A percentile compares a stretch with the other conserved stretches of the same genome.
Conservation (phyloP, 2,888 invertebrate genomes). For the Yponomeuta evonymella region DNA sequence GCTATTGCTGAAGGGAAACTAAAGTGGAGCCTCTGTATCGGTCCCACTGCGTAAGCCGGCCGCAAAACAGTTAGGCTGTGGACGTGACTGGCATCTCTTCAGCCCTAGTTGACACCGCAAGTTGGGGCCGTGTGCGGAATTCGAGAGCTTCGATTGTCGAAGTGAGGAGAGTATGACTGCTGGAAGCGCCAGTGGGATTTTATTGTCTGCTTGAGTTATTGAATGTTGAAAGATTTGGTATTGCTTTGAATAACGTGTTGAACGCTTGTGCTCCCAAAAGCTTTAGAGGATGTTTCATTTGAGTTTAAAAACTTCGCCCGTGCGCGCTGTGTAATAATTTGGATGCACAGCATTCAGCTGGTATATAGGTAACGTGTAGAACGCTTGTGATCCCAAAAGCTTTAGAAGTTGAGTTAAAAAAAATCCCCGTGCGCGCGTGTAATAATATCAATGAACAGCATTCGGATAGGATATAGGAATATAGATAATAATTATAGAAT, state of each 20-base stretch:
- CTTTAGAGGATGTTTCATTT: too few species aligned
- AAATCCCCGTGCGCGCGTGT: too few species aligned
- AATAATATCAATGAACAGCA: too few species aligned
- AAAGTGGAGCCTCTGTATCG: not conserved
- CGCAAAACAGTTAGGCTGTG: slow-evolving; percentile 56
- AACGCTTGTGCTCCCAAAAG: too few species aligned
- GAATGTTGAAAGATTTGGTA: not conserved
- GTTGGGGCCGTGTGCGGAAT: slow-evolving; percentile 54
- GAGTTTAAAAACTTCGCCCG: too few species aligned
- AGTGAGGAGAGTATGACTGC: not conserved
- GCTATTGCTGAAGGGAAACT: not conserved
- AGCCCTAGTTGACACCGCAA: slow-evolving; percentile 56
- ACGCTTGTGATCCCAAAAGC: too few species aligned
- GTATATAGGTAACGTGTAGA: too few species aligned
- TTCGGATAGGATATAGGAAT: too few species aligned
- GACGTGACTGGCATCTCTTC: slow-evolving; percentile 59
- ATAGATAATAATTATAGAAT: too few species aligned
- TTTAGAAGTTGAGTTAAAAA: too few species aligned
- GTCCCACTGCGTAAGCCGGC: slow-evolving; percentile 19
- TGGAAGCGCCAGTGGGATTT: not conserved
- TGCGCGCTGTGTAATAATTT: too few species aligned
- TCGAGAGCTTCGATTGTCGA: not conserved
- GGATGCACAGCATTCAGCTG: too few species aligned
- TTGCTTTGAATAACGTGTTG: not conserved
- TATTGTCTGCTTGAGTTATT: not conserved